Conservation (phyloP, 2,113 vertebrate species). For the Cheirogaleus medius region DNA sequence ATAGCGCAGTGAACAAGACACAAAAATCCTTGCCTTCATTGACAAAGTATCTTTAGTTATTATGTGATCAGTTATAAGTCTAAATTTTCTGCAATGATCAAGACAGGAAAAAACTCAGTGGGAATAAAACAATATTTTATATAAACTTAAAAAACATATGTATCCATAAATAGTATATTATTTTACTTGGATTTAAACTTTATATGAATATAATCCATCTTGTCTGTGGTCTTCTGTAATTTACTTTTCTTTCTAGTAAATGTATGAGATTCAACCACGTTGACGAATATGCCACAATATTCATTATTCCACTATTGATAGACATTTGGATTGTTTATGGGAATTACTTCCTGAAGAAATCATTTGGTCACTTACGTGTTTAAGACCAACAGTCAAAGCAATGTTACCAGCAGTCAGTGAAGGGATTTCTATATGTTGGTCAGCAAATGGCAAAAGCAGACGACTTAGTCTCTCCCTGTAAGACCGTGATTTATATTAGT, state of each 20-base stretch:
- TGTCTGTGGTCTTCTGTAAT: background rate
- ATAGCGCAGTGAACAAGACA: background rate
- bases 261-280: background rate
- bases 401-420: constrained; percentile 95
- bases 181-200: constrained; percentile 35
- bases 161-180: background rate
- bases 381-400: constrained; percentile 95
- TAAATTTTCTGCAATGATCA: background rate
- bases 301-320: background rate
- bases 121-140: background rate
- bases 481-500: constrained; percentile 59
- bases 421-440: constrained; percentile 95
- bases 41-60: constrained; percentile 23
- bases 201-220: background rate
- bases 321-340: background rate
- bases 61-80: background rate
- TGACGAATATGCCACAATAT: background rate
- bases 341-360: constrained; percentile 14
- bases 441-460: constrained; percentile 96
- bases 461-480: constrained; percentile 96
- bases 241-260: constrained; percentile 28
- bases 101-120: background rate
- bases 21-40: background rate
- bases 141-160: background rate
- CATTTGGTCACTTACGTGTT: constrained; percentile 88